Percentiles rank a stretch among this genome's conserved stretches.
Conservation (phyloP, 2,888 invertebrate genomes). For the Alviniconcha strummeri region DNA sequence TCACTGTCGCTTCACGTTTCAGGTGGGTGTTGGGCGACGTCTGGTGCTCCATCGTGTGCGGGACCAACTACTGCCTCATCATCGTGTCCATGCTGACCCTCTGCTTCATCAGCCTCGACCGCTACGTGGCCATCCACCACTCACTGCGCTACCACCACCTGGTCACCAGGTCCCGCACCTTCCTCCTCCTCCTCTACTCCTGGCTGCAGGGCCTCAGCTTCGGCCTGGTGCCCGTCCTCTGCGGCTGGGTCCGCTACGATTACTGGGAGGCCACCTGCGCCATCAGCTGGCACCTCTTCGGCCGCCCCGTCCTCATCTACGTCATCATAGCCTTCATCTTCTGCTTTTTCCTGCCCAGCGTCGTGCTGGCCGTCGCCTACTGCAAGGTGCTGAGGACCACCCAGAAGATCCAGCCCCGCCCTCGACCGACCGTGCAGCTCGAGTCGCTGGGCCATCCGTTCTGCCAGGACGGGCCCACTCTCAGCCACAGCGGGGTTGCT, state of each 20-base stretch:
- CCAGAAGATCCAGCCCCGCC: slow-evolving; percentile 26
- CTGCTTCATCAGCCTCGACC: slow-evolving; percentile 69
- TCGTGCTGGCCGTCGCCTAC: slow-evolving; percentile 60
- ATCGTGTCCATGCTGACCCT: slow-evolving; percentile 72
- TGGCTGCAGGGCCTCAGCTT: slow-evolving; percentile 69
- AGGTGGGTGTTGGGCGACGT: slow-evolving; percentile 40
- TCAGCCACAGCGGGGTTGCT: no score
- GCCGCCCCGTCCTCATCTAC: slow-evolving; percentile 55
- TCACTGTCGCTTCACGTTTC: not conserved
- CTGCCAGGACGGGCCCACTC: not conserved
- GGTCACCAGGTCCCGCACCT: slow-evolving; percentile 48
- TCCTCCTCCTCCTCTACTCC: slow-evolving; percentile 52
- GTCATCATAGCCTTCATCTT: slow-evolving; percentile 64
- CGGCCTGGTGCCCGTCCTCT: slow-evolving; percentile 56
- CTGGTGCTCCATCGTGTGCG: slow-evolving; percentile 64
- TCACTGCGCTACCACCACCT: slow-evolving; percentile 58
- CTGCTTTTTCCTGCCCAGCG: slow-evolving; percentile 66
- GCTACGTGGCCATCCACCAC: slow-evolving; percentile 65
- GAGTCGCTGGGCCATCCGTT: not conserved
- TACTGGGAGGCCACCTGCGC: slow-evolving; percentile 72
- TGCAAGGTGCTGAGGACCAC: slow-evolving; percentile 43
- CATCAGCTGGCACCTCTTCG: slow-evolving; percentile 65
- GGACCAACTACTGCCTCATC: slow-evolving; percentile 70
- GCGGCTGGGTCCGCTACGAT: slow-evolving; percentile 68
- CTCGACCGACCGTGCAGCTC: not conserved